A percentile compares a stretch with the other conserved stretches of the same genome.
Conservation (phyloP, 2,888 invertebrate genomes). For the Norana najaformis region DNA sequence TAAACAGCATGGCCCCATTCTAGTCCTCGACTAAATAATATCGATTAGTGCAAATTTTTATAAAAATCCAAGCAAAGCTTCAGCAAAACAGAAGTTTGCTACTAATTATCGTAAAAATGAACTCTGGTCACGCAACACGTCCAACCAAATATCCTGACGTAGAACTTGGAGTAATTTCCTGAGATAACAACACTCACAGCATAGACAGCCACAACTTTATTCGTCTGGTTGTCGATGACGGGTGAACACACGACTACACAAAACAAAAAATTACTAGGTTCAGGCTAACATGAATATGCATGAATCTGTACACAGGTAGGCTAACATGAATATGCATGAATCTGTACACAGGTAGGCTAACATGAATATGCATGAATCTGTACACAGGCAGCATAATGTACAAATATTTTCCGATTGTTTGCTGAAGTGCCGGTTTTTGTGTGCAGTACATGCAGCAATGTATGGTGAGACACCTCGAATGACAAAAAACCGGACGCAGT, state of each 20-base stretch:
- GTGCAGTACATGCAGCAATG: constrained; percentile 8
- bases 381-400: not conserved
- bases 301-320: no score
- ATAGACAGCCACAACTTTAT: constrained; percentile 41
- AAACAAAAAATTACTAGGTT: constrained; percentile 22
- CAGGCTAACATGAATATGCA: not conserved
- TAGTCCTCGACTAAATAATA: not conserved
- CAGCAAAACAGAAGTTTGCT: not conserved
- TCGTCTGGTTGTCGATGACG: constrained; percentile 38
- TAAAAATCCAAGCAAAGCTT: not conserved
- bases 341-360: no score
- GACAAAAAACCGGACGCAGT: not conserved
- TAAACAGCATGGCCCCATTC: not conserved
- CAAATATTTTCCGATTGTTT: not conserved
- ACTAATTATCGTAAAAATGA: not conserved
- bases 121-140: not conserved
- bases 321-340: not conserved
- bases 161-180: not conserved
- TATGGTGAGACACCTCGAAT: no score
- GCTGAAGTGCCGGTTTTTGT: not conserved
- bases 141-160: not conserved
- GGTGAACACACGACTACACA: constrained; percentile 40
- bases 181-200: constrained; percentile 41
- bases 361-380: not conserved
- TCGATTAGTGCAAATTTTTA: not conserved